Base-by-base conservation (phyloP, 2,113 vertebrate genomes). In the Mohoua ochrocephala region DNA sequence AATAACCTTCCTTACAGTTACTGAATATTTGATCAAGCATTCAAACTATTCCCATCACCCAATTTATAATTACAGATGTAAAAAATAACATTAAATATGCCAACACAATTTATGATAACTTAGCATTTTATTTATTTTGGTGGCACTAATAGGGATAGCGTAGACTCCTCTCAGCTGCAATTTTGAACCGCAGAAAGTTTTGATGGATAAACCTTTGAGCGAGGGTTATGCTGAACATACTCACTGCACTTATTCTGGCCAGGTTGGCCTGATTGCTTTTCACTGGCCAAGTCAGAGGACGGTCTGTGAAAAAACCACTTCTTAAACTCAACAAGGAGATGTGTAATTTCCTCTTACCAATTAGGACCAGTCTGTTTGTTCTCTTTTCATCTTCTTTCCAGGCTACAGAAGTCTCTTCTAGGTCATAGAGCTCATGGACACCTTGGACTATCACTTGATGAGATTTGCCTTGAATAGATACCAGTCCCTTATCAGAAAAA, bases 361-460 rank as follows among this genome's bases (percentile, higher is more conserved):
- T 99, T 94, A 99, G 97, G 73, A 99, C 98, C 61, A 99, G 96
- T 39, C 98, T 97, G 95, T 99, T 99, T 91, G 97, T 97, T 95
- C 98, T 98, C 35, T 97, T 97, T 68, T 97, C 96, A 9, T 98
- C 97, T 27, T 97, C 96, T 54, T 94, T 96, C 99, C 99, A 99
- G 28, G 80, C 95, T 94, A 99, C 98, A 10, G 98, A 95, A n/a
- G 98, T 99, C 91, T 99, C 99, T 96, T 99, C 99, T 82, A 99
- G 97, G 87, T 99, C 99, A 63, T 99, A 99, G 20, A 99, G 98
- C 87, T 99, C 99, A 63, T 99, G 98, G 78, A 99, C 99, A 87
- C 98, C 99, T 97, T 99, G 99, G 88, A 99, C 97, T 97, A 99
- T 99, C 89, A 99, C 98, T 90, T 99, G 99, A 73, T 99, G 98